Evolutionary conservation across 2,797 vertebrate species (phyloP), one percentile per base, ranked within the genome.

Genomic region (Periparus ater): DNA sequence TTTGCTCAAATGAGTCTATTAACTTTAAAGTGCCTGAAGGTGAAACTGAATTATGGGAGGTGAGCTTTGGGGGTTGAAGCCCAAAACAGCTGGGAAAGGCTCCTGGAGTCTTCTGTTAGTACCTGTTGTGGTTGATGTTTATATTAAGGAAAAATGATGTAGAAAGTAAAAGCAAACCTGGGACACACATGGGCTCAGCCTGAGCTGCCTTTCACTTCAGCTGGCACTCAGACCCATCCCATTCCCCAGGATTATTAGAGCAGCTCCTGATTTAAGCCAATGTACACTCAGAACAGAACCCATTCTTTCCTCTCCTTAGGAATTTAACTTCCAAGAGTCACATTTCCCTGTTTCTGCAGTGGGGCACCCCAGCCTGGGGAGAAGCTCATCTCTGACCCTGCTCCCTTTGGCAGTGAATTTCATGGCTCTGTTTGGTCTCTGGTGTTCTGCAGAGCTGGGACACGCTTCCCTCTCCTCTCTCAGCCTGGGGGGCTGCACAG

Each of bases 1-100:
- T 83, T 91, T 78, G 85, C 89, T 95, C 67, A 95, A 95, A 96
- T 89, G 72, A 85, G 89, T 88, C 57, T 77, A 85, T 90, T 95
- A 96, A 93, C 73, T 89, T 95, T 75, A 78, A 95, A 95, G 74
- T 83, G 72, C 88, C 72, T 96, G 70, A 82, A 85, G 95, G 80
- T 96, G 81, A 76, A 93, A 72, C 68, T 91, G 81, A 89, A 80
- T 90, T 85, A 91, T 38, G 34, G 88, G 79, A 93, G 53, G 44
- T 66, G 85, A 60, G 84, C 74, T 91, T 77, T 77, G 67, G 57
- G 68, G 54, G 6, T 9, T 68, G 44, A 76, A 61, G 66, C 62
- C 70, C 83, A 74, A 61, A 92, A 80, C 67, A 94, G 71, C 88
- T 91, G 72, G 36, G 34, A 91, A 81, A 63, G 76, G 75, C 57